A percentile compares a stretch with the other conserved stretches of the same genome.
Evolutionary conservation across 2,797 vertebrate genomes (phyloP).

Genomic region (Protosalanx chinensis): DNA sequence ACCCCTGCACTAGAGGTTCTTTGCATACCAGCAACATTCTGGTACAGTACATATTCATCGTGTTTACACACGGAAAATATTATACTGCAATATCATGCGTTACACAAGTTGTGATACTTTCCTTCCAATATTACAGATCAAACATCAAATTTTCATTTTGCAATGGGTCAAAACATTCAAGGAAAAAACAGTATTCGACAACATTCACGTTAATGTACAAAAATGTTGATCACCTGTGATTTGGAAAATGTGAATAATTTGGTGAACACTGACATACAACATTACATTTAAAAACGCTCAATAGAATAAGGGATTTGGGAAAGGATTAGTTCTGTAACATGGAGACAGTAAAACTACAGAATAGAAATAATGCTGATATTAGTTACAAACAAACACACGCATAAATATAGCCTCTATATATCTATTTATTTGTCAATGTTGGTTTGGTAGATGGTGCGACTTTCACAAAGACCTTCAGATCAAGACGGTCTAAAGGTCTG

Average conservation of each 20-base stretch:
- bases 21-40: neutral
- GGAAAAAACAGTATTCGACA: neutral
- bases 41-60: neutral
- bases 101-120: neutral
- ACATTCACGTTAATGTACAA: conserved; percentile 6
- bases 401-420: conserved; percentile 13
- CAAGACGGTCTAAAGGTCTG: conserved; percentile 30
- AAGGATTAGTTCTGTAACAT: conserved; percentile 47
- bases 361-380: neutral
- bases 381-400: neutral
- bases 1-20: no score
- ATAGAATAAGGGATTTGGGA: conserved; percentile 37
- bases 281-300: conserved; percentile 26
- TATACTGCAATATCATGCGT: conserved; percentile 12
- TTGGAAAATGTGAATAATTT: conserved; percentile 37
- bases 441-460: conserved; percentile 24
- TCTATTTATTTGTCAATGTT: conserved; percentile 15
- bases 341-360: conserved; percentile 37
- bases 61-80: conserved; percentile 9
- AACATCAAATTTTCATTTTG: conserved; percentile 11
- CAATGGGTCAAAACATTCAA: conserved; percentile 1
- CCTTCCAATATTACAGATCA: neutral
- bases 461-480: conserved; percentile 27
- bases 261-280: conserved; percentile 50
- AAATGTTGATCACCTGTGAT: conserved; percentile 21